phyloP scores from a whole-genome alignment of 2,888 invertebrate species.

The Apamea sordens region DNA sequence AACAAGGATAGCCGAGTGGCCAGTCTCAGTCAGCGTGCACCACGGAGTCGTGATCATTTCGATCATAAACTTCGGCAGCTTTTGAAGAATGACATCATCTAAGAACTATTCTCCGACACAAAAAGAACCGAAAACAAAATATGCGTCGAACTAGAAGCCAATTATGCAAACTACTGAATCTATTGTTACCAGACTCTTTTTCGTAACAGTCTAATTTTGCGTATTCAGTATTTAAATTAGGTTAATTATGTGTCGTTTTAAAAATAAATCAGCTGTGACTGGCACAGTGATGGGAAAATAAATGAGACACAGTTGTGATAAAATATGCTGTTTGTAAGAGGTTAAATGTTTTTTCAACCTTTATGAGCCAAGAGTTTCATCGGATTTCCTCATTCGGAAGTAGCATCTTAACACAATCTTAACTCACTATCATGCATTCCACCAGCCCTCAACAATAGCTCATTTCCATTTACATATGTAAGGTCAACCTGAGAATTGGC shows the following conservation, averaged over 20 bases:
- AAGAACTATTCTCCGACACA: conserved; percentile 35
- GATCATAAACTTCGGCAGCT: conserved; percentile 29
- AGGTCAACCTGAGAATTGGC: conserved; percentile 36
- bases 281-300: not conserved
- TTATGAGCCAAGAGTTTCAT: not conserved
- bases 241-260: not conserved
- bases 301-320: not conserved
- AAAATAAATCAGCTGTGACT: conserved; percentile 17
- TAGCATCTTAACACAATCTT: conserved; percentile 37
- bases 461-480: conserved; percentile 59
- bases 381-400: conserved; percentile 26
- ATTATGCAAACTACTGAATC: conserved; percentile 46
- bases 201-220: conserved; percentile 18
- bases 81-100: conserved; percentile 57
- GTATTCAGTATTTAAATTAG: conserved; percentile 15
- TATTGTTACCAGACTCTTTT: conserved; percentile 24
- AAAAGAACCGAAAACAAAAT: conserved; percentile 41
- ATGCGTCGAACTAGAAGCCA: conserved; percentile 6
- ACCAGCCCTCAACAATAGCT: conserved; percentile 58
- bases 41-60: conserved; percentile 32
- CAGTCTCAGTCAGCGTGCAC: conserved; percentile 16
- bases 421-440: conserved; percentile 59
- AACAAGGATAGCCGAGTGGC: conserved; percentile 56
- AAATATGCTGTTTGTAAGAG: not conserved
- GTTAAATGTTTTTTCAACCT: not conserved